Base-by-base conservation (phyloP, 2,797 vertebrate species). In the Tamandua tetradactyla region DNA sequence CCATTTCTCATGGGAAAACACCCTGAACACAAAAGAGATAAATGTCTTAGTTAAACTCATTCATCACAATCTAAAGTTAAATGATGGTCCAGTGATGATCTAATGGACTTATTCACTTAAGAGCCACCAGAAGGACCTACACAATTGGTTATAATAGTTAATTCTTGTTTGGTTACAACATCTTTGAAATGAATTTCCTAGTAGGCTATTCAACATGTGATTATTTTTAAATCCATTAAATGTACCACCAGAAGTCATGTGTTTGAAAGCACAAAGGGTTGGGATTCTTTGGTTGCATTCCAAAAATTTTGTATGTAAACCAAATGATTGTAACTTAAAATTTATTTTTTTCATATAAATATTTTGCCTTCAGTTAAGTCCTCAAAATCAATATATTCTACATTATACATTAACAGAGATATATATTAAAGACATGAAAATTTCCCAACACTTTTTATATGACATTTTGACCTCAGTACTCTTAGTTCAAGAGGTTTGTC, bases 41-140 rank as follows among this genome's bases (percentile, higher is more conserved):
- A 84, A 66, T 76, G 55, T 72, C 49, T n/a, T 79, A 71, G 42
- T 95, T 94, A 85, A 87, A 71, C 20, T 81, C 25, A 94, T 91
- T 44, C 42, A 85, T 78, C 55, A 76, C 23, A 68, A 30, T 2
- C 6, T 72, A 49, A 85, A 72, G 5, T 87, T 76, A 61, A 81
- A 88, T 7, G n/a, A 13, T 15, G 40, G 5, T 11, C 14, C 27
- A 80, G 20, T 27, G 55, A 80, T 75, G 84, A 81, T 23, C 37
- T 84, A 80, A 52, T 30, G 55, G 30, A 37, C 69, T 55, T 9
- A 42, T 8, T n/a, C 68, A 44, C 18, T 83, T 57, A 88, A 42
- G 57, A 85, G 18, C 37, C 55, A 94, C 42, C 10, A 15, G n/a
- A 80, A 81, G 55, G 40, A 62, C 76, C 42, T 78, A 87, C 23